phyloP scores from a whole-genome alignment of 2,113 vertebrate genomes.

The Balaeniceps rex region DNA sequence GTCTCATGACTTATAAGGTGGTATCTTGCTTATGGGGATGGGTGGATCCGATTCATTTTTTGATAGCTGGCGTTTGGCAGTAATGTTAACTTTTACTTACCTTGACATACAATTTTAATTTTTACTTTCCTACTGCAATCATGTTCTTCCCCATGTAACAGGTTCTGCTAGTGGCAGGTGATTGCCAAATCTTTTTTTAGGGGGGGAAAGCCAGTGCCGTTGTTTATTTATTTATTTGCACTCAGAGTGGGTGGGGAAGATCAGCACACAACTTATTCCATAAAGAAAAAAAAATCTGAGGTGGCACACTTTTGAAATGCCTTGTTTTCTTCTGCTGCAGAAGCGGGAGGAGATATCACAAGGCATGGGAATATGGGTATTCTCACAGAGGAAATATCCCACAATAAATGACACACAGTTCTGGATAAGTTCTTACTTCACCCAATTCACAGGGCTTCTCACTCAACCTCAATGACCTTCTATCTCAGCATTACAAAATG shows the following conservation, averaged over 20 bases:
- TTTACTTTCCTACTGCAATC: constrained; percentile 19
- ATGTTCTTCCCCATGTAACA: constrained; percentile 15
- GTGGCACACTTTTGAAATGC: not conserved
- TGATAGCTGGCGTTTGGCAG: constrained; percentile 25
- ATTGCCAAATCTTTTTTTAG: constrained; percentile 30
- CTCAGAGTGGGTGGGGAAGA: not conserved
- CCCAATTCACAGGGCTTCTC: not conserved
- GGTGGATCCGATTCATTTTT: constrained; percentile 10
- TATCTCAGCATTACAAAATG: not conserved
- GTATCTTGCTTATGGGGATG: constrained; percentile 55
- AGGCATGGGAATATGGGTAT: constrained; percentile 69
- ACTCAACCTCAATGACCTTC: not conserved
- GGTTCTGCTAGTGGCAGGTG: constrained; percentile 39
- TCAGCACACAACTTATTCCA: not conserved
- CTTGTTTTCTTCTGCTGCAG: constrained; percentile 15
- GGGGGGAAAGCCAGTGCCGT: not conserved
- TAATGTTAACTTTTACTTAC: constrained; percentile 15
- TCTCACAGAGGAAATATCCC: constrained; percentile 68
- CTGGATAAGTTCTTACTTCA: not conserved
- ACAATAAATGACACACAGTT: constrained; percentile 51
- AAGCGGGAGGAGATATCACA: constrained; percentile 64
- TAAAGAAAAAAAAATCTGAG: not conserved
- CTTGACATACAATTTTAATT: not conserved
- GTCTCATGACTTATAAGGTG: constrained; percentile 39
- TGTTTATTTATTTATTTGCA: constrained; percentile 32